Percentiles rank a stretch among this genome's conserved stretches.
phyloP scores from a whole-genome alignment of 2,113 vertebrate species.

The Xenus cinereus region DNA sequence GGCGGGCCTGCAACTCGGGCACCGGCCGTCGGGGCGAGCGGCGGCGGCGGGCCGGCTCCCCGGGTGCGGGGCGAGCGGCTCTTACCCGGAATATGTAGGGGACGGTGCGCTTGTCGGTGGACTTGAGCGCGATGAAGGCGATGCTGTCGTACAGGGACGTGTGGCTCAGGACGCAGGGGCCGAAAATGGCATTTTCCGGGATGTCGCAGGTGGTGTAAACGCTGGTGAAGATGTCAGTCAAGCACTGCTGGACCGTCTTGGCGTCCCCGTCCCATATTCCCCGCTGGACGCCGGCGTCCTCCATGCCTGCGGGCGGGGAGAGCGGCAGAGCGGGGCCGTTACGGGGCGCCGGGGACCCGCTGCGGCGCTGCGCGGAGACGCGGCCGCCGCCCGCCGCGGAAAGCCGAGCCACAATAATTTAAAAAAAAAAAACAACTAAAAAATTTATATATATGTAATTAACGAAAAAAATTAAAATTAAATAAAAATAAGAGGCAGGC shows the following conservation, averaged over 20 bases:
- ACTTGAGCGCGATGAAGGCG: conserved; percentile 95
- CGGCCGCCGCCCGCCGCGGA: not conserved
- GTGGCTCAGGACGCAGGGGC: conserved; percentile 94
- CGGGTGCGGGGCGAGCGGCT: not conserved
- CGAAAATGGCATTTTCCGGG: conserved; percentile 95
- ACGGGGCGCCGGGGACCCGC: not conserved
- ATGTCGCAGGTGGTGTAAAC: conserved; percentile 98
- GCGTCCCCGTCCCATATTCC: conserved; percentile 91
- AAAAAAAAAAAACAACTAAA: not conserved
- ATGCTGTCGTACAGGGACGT: conserved; percentile 98
- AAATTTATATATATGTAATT: too few species aligned
- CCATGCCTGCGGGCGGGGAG: conserved; percentile 78
- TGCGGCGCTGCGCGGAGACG: not conserved
- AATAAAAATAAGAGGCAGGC: too few species aligned
- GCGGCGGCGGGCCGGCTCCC: not conserved
- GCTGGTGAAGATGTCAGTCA: conserved; percentile 98
- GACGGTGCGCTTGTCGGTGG: conserved; percentile 94
- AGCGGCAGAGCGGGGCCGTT: not conserved
- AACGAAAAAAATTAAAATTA: too few species aligned
- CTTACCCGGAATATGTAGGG: conserved; percentile 96
- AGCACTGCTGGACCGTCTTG: conserved; percentile 94
- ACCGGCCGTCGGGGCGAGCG: not conserved
- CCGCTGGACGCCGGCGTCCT: conserved; percentile 87
- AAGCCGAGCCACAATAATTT: not conserved
- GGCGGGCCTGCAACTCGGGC: not conserved